Conservation (phyloP, 1,140 invertebrate genomes). For the Solen grandis region DNA sequence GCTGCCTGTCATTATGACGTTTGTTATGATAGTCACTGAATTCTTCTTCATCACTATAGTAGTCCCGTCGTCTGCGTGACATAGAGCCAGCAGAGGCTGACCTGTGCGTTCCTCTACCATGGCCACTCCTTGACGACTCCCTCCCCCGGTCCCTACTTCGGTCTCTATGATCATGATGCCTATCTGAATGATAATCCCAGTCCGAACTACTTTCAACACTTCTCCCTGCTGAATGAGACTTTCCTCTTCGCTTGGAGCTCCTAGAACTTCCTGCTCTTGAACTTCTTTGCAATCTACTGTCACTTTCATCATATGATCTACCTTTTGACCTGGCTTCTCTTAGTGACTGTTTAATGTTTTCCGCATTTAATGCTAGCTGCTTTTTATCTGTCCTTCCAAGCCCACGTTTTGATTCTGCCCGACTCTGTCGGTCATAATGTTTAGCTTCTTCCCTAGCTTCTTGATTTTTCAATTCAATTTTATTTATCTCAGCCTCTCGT, state of each 20-base stretch:
- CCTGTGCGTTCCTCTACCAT: slow-evolving; percentile 8
- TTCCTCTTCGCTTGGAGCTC: slow-evolving; percentile 29
- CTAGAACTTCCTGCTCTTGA: slow-evolving; percentile 18
- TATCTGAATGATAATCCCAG: slow-evolving; percentile 19
- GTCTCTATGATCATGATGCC: slow-evolving; percentile 10
- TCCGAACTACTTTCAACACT: slow-evolving; percentile 5
- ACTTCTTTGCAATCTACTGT: too few relatives aligned
- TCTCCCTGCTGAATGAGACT: slow-evolving; percentile 18
- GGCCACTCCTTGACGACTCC: slow-evolving; percentile 9
- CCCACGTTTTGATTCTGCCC: slow-evolving; percentile 24
- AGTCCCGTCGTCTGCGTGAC: slow-evolving; percentile 25
- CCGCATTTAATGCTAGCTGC: slow-evolving; percentile 1
- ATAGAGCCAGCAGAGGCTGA: slow-evolving; percentile 32
- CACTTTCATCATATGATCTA: slow-evolving; percentile 34
- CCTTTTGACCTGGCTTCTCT: slow-evolving; percentile 38
- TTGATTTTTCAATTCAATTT: slow-evolving; percentile 9
- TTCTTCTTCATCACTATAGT: slow-evolving; percentile 28
- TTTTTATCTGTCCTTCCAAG: slow-evolving; percentile 33
- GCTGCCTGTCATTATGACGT: too few relatives aligned
- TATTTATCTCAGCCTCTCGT: background rate
- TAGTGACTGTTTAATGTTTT: slow-evolving; percentile 46
- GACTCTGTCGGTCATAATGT: background rate
- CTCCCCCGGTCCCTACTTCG: slow-evolving; percentile 27
- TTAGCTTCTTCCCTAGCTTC: slow-evolving; percentile 33
- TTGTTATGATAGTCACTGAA: slow-evolving; percentile 40